phyloP scores from a whole-genome alignment of 2,113 vertebrate genomes.

The Rhabdornis inornatus region DNA sequence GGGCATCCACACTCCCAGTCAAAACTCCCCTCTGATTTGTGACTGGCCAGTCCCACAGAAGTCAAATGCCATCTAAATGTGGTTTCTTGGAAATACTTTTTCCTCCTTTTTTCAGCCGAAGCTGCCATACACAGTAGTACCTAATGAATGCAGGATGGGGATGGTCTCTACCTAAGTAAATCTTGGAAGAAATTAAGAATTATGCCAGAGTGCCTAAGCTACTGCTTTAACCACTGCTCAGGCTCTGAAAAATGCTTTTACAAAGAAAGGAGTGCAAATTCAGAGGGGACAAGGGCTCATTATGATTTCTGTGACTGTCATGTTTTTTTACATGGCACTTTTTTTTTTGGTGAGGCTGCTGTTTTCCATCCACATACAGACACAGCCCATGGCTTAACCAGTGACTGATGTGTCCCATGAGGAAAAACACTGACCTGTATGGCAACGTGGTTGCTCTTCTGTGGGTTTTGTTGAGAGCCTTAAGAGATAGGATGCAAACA shows the following conservation, averaged over 20 bases:
- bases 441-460: rapidly evolving
- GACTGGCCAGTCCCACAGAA: background rate
- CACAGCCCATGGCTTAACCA: background rate
- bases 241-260: background rate
- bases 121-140: background rate
- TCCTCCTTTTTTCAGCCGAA: background rate
- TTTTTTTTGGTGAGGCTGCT: background rate
- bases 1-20: background rate
- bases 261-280: background rate
- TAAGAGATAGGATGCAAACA: background rate
- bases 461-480: background rate
- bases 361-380: background rate
- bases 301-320: background rate
- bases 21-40: background rate
- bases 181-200: background rate
- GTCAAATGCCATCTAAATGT: background rate
- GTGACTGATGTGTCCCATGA: background rate
- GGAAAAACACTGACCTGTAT: background rate
- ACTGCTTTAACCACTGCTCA: background rate
- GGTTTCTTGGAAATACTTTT: background rate
- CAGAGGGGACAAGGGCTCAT: background rate
- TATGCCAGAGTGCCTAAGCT: background rate
- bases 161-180: background rate
- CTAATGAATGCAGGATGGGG: background rate
- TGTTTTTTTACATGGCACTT: background rate